Percentiles rank a stretch among this genome's conserved stretches.
These are phyloP conservation scores for Lagodon rhomboides DNA, from an alignment of 2,797 vertebrate species.

Conservation along the genomic window DNA sequence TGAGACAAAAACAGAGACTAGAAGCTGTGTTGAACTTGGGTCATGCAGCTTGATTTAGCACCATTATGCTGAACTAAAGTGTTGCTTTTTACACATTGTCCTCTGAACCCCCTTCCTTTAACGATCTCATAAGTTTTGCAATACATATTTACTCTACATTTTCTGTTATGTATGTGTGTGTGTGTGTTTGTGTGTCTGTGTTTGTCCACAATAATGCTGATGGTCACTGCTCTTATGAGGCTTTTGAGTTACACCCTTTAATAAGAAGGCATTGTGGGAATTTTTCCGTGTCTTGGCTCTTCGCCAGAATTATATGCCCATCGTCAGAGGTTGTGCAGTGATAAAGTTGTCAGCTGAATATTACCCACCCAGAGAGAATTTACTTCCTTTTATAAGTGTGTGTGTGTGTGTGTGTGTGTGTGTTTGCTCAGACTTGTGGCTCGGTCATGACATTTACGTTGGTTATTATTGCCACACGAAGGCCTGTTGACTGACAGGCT, in stretches of 20 bases:
- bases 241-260: conserved; percentile 80
- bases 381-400: conserved; percentile 51
- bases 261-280: conserved; percentile 76
- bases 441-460: conserved; percentile 72
- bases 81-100: conserved; percentile 32
- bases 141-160: conserved; percentile 7
- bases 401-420: conserved; percentile 23
- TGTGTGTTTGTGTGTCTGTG: conserved; percentile 14
- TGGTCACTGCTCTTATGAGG: conserved; percentile 64
- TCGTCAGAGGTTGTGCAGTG: conserved; percentile 67
- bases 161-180: conserved; percentile 8
- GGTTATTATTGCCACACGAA: conserved; percentile 58
- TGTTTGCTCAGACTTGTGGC: conserved; percentile 58
- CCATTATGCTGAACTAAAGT: conserved; percentile 47
- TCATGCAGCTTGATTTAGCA: conserved; percentile 64
- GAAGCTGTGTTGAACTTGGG: conserved; percentile 40
- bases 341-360: conserved; percentile 82
- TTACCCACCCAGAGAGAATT: conserved; percentile 68
- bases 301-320: conserved; percentile 72
- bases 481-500: conserved; percentile 59
- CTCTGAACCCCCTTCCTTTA: conserved; percentile 18
- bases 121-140: conserved; percentile 20
- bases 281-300: conserved; percentile 55
- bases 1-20: conserved; percentile 31
- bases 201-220: conserved; percentile 27